These are phyloP conservation scores for Nasonia longicornis DNA, from an alignment of 1,140 invertebrate genomes.

Conservation along the genomic window DNA sequence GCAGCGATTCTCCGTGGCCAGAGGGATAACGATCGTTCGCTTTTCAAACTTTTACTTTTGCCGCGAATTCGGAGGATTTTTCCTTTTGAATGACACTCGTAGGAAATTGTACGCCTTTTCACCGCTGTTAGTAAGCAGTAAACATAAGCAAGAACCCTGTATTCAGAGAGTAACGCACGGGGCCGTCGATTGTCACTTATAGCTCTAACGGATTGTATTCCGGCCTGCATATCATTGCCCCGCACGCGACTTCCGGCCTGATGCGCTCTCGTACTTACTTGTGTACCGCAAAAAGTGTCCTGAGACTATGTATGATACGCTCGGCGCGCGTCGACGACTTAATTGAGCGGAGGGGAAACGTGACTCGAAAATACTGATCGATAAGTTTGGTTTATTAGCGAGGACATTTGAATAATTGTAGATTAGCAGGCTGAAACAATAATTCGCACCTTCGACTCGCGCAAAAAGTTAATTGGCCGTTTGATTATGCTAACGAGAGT, in stretches of 20 bases:
- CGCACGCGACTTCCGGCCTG: slow-evolving; percentile 34
- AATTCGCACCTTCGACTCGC: background rate
- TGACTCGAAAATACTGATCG: no score
- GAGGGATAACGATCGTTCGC: background rate
- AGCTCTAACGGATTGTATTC: slow-evolving; percentile 44
- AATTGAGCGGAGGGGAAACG: no score
- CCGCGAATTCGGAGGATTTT: background rate
- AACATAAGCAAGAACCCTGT: background rate
- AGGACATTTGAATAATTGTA: background rate
- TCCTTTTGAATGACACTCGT: no score
- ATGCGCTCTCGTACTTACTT: no score
- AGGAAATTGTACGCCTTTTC: no score
- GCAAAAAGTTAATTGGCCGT: no score
- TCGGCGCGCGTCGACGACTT: background rate
- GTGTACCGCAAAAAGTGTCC: slow-evolving; percentile 34
- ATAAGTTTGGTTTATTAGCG: no score
- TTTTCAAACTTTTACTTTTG: slow-evolving; percentile 4
- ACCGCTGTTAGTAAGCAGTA: no score
- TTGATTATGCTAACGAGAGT: no score
- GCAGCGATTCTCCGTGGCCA: no score
- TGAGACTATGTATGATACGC: background rate
- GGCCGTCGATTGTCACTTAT: slow-evolving; percentile 39
- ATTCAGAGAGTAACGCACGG: background rate
- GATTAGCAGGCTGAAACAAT: background rate
- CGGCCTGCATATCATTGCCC: slow-evolving; percentile 48